Conservation (phyloP, 2,797 vertebrate genomes). For the Menidia menidia region DNA sequence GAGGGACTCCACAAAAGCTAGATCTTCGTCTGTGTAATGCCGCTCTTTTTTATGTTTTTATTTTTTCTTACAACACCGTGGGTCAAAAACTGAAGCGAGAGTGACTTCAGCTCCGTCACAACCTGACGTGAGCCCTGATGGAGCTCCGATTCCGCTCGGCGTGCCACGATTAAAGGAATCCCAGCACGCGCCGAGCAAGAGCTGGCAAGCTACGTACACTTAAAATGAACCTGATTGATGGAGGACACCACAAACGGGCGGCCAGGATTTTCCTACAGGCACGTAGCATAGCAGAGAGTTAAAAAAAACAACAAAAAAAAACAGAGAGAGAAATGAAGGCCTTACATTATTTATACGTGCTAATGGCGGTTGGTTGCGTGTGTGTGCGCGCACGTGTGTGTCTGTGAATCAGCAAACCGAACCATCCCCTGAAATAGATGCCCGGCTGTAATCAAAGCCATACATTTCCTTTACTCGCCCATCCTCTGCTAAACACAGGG, state of each 20-base stretch:
- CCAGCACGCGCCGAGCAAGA: constrained; percentile 85
- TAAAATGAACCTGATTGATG: constrained; percentile 99
- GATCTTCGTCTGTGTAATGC: constrained; percentile 58
- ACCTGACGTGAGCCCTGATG: constrained; percentile 83
- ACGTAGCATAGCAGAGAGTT: constrained; percentile 95
- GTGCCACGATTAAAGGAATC: constrained; percentile 94
- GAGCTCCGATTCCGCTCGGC: constrained; percentile 79
- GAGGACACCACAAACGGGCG: constrained; percentile 96
- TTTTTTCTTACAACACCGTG: constrained; percentile 46
- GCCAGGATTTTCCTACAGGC: constrained; percentile 96
- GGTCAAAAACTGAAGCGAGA: constrained; percentile 79
- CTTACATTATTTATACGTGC: constrained; percentile 99
- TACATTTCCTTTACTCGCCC: constrained; percentile 88
- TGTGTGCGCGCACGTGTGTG: constrained; percentile 57
- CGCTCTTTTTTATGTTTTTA: constrained; percentile 41
- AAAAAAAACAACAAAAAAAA: constrained; percentile 68
- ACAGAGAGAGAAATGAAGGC: constrained; percentile 74
- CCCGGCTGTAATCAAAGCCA: constrained; percentile 94
- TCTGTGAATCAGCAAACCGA: constrained; percentile 88
- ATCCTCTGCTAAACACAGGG: constrained; percentile 89
- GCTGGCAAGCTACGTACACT: constrained; percentile 92
- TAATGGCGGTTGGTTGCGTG: constrained; percentile 91
- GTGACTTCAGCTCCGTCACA: constrained; percentile 91
- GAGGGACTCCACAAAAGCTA: neutral
- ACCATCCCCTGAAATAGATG: constrained; percentile 94